Conservation (phyloP, 1,140 invertebrate species). For the Psilanteris sp. region DNA sequence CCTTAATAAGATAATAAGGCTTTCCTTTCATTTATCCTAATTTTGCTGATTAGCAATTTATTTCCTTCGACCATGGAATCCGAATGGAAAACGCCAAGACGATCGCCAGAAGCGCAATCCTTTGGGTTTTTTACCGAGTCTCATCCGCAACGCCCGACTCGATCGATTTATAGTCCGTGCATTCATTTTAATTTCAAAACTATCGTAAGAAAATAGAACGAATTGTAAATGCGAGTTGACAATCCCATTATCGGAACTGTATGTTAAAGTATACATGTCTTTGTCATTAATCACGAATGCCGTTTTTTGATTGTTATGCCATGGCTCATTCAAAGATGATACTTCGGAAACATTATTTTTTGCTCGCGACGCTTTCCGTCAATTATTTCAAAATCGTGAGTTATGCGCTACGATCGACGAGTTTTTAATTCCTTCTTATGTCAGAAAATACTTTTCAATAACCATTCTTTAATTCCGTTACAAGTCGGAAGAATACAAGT, state of each 20-base stretch:
- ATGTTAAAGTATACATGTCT: constrained; percentile 31
- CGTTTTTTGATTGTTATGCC: constrained; percentile 24
- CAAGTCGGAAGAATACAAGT: no score
- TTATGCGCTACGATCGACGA: no score
- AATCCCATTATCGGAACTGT: constrained; percentile 39
- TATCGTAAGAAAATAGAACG: constrained; percentile 54
- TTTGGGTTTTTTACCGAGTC: constrained; percentile 18
- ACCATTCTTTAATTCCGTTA: no score
- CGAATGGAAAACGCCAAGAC: constrained; percentile 17
- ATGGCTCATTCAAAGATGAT: constrained; percentile 7
- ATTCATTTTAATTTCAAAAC: constrained; percentile 53
- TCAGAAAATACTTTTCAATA: no score
- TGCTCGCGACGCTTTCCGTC: no score
- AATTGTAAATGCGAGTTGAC: constrained; percentile 48
- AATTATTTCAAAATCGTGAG: no score
- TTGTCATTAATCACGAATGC: constrained; percentile 31
- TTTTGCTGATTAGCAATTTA: constrained; percentile 11
- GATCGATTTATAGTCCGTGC: constrained; percentile 43
- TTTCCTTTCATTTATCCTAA: constrained; percentile 17
- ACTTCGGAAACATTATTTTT: constrained; percentile 2
- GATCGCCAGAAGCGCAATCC: constrained; percentile 34
- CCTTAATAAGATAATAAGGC: neutral
- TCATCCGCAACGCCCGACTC: constrained; percentile 10
- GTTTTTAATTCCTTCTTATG: no score
- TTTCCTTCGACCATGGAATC: constrained; percentile 8